These are phyloP conservation scores for Trogon surrucura DNA, from an alignment of 2,113 vertebrate species.

Conservation along the genomic window DNA sequence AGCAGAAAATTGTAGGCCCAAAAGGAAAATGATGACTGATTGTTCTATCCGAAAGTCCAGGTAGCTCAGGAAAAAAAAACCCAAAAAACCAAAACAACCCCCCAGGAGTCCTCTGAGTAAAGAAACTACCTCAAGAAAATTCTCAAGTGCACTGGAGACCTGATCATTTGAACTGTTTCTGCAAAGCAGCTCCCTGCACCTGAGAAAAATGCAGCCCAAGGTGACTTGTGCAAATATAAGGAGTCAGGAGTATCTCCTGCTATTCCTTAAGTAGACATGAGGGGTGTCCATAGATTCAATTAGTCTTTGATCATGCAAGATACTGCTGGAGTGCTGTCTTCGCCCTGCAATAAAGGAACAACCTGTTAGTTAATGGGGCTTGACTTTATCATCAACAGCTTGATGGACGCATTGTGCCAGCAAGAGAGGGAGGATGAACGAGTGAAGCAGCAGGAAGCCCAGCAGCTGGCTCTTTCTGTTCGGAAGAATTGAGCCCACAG, in stretches of 20 bases:
- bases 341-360: slow-evolving; percentile 83
- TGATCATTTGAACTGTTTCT: slow-evolving; percentile 83
- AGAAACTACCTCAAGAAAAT: slow-evolving; percentile 79
- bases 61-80: slow-evolving; percentile 74
- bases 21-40: slow-evolving; percentile 79
- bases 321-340: slow-evolving; percentile 99
- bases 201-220: slow-evolving; percentile 84
- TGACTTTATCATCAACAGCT: not conserved
- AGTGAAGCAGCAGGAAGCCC: not conserved
- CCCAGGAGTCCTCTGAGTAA: slow-evolving; percentile 78
- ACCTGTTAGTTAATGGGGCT: not conserved
- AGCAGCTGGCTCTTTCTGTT: not conserved
- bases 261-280: slow-evolving; percentile 75
- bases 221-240: slow-evolving; percentile 88
- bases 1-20: slow-evolving; percentile 82
- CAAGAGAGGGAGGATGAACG: not conserved
- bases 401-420: not conserved
- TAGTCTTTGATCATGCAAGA: slow-evolving; percentile 88
- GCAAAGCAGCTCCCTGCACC: slow-evolving; percentile 84
- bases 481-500: not conserved
- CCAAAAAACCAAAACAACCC: slow-evolving; percentile 62
- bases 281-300: slow-evolving; percentile 67
- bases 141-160: slow-evolving; percentile 83
- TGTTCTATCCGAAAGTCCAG: slow-evolving; percentile 81
- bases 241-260: slow-evolving; percentile 78